phyloP scores from a whole-genome alignment of 2,113 vertebrate species.

The Hipposideros armiger region DNA sequence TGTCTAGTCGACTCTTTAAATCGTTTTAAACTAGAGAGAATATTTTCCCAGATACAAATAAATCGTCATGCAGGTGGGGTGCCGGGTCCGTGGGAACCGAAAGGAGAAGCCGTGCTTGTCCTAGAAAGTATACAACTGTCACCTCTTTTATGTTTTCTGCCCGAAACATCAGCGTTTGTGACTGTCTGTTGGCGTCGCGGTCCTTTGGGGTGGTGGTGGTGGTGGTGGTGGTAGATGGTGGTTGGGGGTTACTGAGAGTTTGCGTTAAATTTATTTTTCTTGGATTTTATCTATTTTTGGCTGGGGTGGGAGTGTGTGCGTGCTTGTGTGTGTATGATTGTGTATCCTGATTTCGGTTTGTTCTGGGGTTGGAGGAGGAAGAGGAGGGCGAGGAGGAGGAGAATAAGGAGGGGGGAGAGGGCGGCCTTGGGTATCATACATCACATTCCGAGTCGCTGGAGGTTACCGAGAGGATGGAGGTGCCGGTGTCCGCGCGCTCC shows the following conservation, averaged over 20 bases:
- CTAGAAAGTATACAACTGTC: constrained; percentile 91
- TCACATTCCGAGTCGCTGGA: constrained; percentile 99
- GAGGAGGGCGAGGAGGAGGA: constrained; percentile 70
- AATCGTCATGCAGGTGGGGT: constrained; percentile 97
- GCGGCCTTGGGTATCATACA: constrained; percentile 94
- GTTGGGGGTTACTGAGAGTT: constrained; percentile 81
- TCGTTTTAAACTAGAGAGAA: constrained; percentile 90
- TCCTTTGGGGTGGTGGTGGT: constrained; percentile 87
- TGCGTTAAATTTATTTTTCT: constrained; percentile 83
- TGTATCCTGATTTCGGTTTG: constrained; percentile 85
- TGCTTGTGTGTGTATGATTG: constrained; percentile 59
- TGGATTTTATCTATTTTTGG: constrained; percentile 78
- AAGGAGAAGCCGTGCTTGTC: constrained; percentile 96
- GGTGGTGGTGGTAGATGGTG: constrained; percentile 64
- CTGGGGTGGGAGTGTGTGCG: constrained; percentile 67
- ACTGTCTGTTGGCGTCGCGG: constrained; percentile 92
- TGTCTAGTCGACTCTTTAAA: constrained; percentile 78
- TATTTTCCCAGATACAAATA: constrained; percentile 95
- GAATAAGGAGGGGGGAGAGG: constrained; percentile 51
- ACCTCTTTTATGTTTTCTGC: constrained; percentile 90
- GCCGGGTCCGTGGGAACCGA: constrained; percentile 97
- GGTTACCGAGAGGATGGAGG: constrained; percentile 99
- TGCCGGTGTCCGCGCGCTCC: constrained; percentile 97
- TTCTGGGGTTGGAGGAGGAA: constrained; percentile 76
- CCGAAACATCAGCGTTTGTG: constrained; percentile 90